Conservation (phyloP, 2,888 invertebrate species). For the Suillia variegata region DNA sequence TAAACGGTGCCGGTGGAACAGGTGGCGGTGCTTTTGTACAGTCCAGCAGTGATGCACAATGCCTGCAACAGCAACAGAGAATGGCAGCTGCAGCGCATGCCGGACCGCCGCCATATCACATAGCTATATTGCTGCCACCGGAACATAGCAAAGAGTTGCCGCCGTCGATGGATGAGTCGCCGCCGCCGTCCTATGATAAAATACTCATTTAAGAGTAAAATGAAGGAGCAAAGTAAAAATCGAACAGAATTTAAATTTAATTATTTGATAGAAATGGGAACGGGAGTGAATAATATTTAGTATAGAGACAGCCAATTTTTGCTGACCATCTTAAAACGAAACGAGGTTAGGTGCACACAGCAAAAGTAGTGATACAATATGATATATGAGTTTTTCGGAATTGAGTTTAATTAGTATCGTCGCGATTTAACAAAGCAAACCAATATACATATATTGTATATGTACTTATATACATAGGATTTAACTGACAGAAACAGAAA, state of each 20-base stretch:
- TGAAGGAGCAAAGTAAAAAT: too few species aligned
- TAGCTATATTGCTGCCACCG: slow-evolving; percentile 76
- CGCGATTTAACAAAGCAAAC: too few species aligned
- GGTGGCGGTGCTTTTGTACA: slow-evolving; percentile 18
- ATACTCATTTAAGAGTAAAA: too few species aligned
- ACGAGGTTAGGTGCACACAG: too few species aligned
- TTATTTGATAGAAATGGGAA: not conserved
- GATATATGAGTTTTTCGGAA: too few species aligned
- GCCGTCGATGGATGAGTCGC: slow-evolving; percentile 66
- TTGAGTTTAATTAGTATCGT: too few species aligned
- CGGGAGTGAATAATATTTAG: not conserved
- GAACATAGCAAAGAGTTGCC: slow-evolving; percentile 52
- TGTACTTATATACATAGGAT: too few species aligned
- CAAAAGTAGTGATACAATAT: too few species aligned
- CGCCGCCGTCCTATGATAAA: slow-evolving; percentile 78
- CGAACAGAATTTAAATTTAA: not conserved
- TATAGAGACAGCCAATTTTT: not conserved
- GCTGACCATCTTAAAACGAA: not conserved
- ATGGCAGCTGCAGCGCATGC: slow-evolving; percentile 40
- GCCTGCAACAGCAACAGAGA: slow-evolving; percentile 25
- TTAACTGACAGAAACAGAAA: too few species aligned
- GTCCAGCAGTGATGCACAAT: slow-evolving; percentile 11
- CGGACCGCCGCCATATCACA: slow-evolving; percentile 80
- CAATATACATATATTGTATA: too few species aligned
- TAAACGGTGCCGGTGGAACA: slow-evolving; percentile 35